Conservation (phyloP, 2,888 invertebrate species). For the Philereme vetulata region DNA sequence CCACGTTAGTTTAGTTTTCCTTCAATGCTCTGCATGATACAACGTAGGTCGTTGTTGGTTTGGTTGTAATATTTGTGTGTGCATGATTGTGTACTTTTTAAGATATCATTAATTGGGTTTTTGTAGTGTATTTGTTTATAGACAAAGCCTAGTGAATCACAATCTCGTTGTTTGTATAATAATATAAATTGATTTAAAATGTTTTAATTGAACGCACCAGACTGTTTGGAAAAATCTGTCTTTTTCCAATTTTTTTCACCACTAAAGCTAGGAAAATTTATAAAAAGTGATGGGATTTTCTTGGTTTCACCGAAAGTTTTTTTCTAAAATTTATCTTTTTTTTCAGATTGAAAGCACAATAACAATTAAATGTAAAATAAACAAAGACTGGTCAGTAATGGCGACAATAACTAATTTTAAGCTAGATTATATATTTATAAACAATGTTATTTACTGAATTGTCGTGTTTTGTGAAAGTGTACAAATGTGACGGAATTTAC, state of each 20-base stretch:
- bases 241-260: neutral
- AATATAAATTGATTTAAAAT: neutral
- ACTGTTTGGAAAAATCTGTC: constrained; percentile 9
- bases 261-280: neutral
- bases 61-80: too few relatives aligned
- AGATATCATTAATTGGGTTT: too few relatives aligned
- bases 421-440: constrained; percentile 32
- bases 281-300: neutral
- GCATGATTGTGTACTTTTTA: too few relatives aligned
- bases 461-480: constrained; percentile 36
- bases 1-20: too few relatives aligned
- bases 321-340: neutral
- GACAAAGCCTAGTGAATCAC: neutral
- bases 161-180: neutral
- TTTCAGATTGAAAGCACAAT: constrained; percentile 29
- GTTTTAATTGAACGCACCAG: constrained; percentile 15
- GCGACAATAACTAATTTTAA: constrained; percentile 52
- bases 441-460: constrained; percentile 22
- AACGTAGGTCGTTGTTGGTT: too few relatives aligned
- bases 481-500: constrained; percentile 55
- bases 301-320: neutral
- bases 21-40: too few relatives aligned
- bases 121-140: too few relatives aligned
- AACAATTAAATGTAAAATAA: constrained; percentile 22
- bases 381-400: constrained; percentile 43